Evolutionary conservation across 1,140 invertebrate genomes (phyloP).

Genomic region (Lucilia cuprina): DNA sequence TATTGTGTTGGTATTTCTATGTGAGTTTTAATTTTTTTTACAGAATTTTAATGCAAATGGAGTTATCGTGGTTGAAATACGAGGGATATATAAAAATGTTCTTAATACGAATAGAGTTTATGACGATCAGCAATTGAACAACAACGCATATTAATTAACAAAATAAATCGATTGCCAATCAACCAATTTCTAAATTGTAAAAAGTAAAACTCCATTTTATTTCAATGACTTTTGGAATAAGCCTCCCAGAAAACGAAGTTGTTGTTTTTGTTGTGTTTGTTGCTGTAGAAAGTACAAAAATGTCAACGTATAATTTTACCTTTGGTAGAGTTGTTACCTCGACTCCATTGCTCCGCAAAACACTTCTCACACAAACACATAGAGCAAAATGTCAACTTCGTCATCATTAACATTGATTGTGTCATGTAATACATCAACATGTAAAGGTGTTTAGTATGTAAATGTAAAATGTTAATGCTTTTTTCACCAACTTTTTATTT

Average conservation of each 20-base stretch:
- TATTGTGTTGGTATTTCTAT: neutral
- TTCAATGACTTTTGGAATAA: too few relatives aligned
- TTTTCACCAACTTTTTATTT: neutral
- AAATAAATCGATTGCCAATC: too few relatives aligned
- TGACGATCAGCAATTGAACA: too few relatives aligned
- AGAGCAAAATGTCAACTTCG: conserved; percentile 9
- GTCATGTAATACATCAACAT: conserved; percentile 8
- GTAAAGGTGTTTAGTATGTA: neutral
- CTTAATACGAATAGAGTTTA: too few relatives aligned
- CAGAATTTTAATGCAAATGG: neutral
- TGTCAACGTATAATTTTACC: neutral
- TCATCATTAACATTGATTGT: conserved; percentile 27
- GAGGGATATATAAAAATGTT: neutral
- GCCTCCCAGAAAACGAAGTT: too few relatives aligned
- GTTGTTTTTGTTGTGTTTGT: neutral
- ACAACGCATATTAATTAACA: too few relatives aligned
- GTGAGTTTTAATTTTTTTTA: neutral
- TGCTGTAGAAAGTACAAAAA: neutral
- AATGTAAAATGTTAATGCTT: neutral
- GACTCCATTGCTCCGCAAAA: neutral
- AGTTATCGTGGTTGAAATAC: neutral
- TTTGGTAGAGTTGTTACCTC: neutral
- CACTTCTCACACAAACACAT: neutral
- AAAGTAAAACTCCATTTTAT: too few relatives aligned
- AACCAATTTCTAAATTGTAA: too few relatives aligned